Evolutionary conservation across 2,888 invertebrate genomes (phyloP).

Genomic region (Plemyria rubiginata): DNA sequence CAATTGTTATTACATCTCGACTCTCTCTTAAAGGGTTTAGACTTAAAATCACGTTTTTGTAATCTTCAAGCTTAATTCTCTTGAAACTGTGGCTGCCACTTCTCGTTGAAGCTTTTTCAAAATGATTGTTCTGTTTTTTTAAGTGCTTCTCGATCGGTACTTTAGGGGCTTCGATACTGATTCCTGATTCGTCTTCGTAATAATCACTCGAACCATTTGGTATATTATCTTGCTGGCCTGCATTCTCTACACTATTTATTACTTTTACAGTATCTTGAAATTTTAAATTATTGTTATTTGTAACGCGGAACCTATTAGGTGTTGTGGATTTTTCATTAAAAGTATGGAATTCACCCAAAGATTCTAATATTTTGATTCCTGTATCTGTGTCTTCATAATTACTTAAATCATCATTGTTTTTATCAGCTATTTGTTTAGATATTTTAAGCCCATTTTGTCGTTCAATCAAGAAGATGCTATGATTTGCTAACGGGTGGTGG

Average conservation of each 20-base stretch:
- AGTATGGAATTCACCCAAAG: slow-evolving; percentile 6
- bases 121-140: neutral
- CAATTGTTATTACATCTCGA: no score
- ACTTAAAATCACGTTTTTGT: slow-evolving; percentile 6
- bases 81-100: neutral
- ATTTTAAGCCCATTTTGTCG: neutral
- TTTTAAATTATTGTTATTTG: slow-evolving; percentile 1
- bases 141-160: neutral
- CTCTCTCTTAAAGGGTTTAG: no score
- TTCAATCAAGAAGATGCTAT: slow-evolving; percentile 2
- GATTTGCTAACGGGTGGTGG: slow-evolving; percentile 1
- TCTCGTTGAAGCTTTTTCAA: slow-evolving; percentile 1
- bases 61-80: slow-evolving; percentile 6
- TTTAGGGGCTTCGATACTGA: slow-evolving; percentile 7
- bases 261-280: neutral
- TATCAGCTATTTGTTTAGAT: neutral
- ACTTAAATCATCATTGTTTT: neutral
- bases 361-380: slow-evolving; percentile 19
- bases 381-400: slow-evolving; percentile 10
- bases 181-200: slow-evolving; percentile 15
- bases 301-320: neutral
- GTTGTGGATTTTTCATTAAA: slow-evolving; percentile 1
- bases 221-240: neutral
- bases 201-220: slow-evolving; percentile 8
- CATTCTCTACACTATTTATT: neutral